Evolutionary conservation across 2,797 vertebrate genomes (phyloP), one percentile per base, ranked within the genome.

Genomic region (Liasis olivaceus): DNA sequence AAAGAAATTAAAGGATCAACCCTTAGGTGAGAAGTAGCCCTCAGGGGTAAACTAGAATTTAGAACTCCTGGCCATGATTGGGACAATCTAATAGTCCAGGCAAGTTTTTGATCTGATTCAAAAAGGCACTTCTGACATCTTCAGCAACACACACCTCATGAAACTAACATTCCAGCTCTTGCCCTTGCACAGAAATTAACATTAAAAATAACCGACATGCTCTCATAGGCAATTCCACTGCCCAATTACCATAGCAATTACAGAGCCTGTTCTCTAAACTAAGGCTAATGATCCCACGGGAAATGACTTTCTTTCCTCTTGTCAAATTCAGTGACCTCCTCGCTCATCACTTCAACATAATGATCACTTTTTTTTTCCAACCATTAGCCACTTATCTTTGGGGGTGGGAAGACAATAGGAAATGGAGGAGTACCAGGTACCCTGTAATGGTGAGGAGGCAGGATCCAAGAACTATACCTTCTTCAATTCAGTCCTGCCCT

Each of bases 161-260:
- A 84, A 36, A 93, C 24, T 13, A 56, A 91, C 59, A 77, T 92
- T 63, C 62, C 15, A 26, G 22, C 62, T 93, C 69, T 91, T 84
- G 64, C 88, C 28, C 72, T 90, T 56, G 91, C 90, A 89, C 87
- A 91, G 89, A 93, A 4, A 62, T 24, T 90, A 94, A 96, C 63
- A 90, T 31, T 91, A 94, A 95, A 93, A 94, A 95, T 93, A 90
- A 93, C 93, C 90, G 85, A 28, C 0, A 0, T 90, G 90, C 63
- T 94, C 93, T 94, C 86, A 20, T 92, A 94, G 95, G 90, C 95
- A 96, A 96, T 95, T 96, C 87, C 89, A 91, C 93, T 54, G 90
- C 88, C 56, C 89, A 96, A 96, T 96, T 96, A 95, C 93, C 95
- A 95, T 87, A 92, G 94, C 91, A 96, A 96, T 96, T 95, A 94